Evolutionary conservation across 2,797 vertebrate genomes (phyloP).

Genomic region (Ambastaia sidthimunki): DNA sequence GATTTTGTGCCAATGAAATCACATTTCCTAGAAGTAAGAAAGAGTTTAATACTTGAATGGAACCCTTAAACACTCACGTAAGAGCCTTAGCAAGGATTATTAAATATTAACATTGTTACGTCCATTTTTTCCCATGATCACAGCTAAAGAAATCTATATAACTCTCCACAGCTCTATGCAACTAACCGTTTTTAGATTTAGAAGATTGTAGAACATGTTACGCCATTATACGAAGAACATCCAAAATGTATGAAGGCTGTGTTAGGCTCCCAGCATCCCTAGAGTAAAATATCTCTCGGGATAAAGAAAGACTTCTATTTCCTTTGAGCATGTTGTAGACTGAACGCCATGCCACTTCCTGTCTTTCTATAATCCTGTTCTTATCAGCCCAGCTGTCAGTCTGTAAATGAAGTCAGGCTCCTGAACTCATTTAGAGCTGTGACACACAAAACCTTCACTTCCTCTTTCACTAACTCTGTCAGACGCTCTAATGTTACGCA

Average conservation of each 20-base stretch:
- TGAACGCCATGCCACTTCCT: slow-evolving; percentile 27
- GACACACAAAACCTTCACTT: slow-evolving; percentile 68
- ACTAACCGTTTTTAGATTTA: neutral
- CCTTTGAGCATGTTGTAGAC: slow-evolving; percentile 24
- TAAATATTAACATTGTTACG: neutral
- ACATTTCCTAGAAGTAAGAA: neutral
- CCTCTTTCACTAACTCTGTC: slow-evolving; percentile 52
- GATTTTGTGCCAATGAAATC: neutral
- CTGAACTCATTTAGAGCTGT: slow-evolving; percentile 65
- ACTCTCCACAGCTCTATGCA: neutral
- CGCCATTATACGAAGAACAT: neutral
- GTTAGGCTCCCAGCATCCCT: slow-evolving; percentile 7
- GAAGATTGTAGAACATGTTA: neutral
- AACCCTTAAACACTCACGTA: too few relatives aligned
- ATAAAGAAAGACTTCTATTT: slow-evolving; percentile 28
- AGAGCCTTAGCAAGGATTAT: neutral
- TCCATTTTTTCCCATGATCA: neutral
- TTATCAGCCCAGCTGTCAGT: slow-evolving; percentile 67
- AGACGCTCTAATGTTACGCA: slow-evolving; percentile 9
- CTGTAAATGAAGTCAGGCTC: slow-evolving; percentile 69
- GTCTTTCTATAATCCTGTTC: slow-evolving; percentile 61
- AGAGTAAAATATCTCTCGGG: slow-evolving; percentile 19
- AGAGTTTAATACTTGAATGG: neutral
- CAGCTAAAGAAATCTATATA: neutral
- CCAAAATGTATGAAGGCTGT: neutral